Evolutionary conservation across 2,113 vertebrate genomes (phyloP), one percentile per base, ranked within the genome.

Genomic region (Pelvicachromis taeniatus): DNA sequence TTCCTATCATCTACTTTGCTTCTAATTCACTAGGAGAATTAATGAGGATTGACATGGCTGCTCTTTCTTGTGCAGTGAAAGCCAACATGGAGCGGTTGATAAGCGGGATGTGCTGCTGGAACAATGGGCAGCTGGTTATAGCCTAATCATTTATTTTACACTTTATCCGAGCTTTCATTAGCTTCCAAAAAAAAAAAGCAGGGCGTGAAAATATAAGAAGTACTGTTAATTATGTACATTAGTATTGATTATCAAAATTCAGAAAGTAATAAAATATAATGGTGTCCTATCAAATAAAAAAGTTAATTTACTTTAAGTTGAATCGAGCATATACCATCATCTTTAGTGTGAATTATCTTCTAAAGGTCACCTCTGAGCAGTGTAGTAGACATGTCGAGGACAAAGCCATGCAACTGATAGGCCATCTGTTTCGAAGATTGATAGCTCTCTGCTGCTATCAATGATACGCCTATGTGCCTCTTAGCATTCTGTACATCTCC

Each of bases 351-450:
- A 55, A 85, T 92, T 90, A 91, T 92, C 78, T 88, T 11, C 54
- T 26, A 92, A 88, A 93, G 92, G 93, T 94, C 92, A 94, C 90
- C 88, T 91, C 87, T 87, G 31, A 75, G 86, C 84, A 26, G 77
- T 42, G 80, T 85, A 35, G 80, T 45, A 84, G 86, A 85, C 78
- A 87, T 92, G 92, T 89, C 82, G 87, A 92, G 92, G 90, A 90
- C 90, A 85, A 85, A 92, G 85, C 91, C 75, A 70, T 77, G 63
- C 89, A 78, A 53, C 77, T 87, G 89, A 87, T 88, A 87, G 88
- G 80, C 93, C 90, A 94, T 95, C 94, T 92, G 92, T 94, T 93
- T 88, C 59, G n/a, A 80, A 93, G 93, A 95, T 92, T 94, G 92
- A 94, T 94, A 87, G 92, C 87, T 87, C 55, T 12, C 83, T 26